Base-by-base conservation (phyloP, 1,140 invertebrate genomes). In the Sipha flava region DNA sequence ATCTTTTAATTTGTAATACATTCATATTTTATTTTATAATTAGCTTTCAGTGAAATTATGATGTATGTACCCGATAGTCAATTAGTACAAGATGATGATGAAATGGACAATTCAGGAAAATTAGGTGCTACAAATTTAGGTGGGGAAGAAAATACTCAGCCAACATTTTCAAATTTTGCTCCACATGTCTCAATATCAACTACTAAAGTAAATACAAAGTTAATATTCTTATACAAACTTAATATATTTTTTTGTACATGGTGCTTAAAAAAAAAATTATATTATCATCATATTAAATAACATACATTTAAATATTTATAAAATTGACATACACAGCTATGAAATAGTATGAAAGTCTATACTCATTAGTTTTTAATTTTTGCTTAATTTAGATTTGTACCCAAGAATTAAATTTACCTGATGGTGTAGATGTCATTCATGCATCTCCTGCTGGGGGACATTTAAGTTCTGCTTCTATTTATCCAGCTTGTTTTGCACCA, bases 401-500 rank as follows among this genome's bases (percentile, higher is more conserved):
- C 14, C 93, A 96, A 86, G 90, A 92, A 68, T 86, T 98, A 49
- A 91, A 93, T 0, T 85, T 98, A 26, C 95, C 95, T 0, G 91
- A 94, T 80, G 94, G 93, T 40, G 95, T 98, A 16, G 93, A 96
- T 85, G 88, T 98, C 5, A 91, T 96, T 75, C 93, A 95, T 85
- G 96, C 95, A 1, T 91, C 94, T 0, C 94, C 96, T 6, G 94
- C 97, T 1, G 97, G 96, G 5, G 97, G 97, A 2, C 97, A 99
- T 87, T 87, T 98, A 29, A 97, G 96, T 85, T 98, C 96, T n/a
- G 95, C 97, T 1, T 97, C 95, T 45, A 97, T 99, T 83, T 99
- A 99, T 87, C 96, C 97, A 23, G 96, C 96, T 54, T 99, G 97
- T 86, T 93, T 97, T 85, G 96, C 97, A 0, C 97, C 97, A 0